These are phyloP conservation scores for Zosterops borbonicus DNA, from an alignment of 2,113 vertebrate genomes.

Conservation along the genomic window DNA sequence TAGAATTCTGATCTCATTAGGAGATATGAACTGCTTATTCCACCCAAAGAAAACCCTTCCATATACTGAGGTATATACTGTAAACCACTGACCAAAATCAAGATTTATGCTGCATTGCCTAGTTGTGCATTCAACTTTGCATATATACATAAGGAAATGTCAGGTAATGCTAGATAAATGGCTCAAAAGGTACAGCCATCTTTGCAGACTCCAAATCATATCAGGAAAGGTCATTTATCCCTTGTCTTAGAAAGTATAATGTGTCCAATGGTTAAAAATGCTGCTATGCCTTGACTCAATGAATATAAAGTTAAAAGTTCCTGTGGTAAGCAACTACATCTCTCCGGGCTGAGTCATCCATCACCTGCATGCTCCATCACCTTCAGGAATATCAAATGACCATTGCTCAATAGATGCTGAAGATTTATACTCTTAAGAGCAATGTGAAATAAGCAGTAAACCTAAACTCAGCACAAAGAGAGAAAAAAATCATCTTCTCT, in stretches of 20 bases:
- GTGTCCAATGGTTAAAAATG: neutral
- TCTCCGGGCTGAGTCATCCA: neutral
- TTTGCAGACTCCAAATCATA: neutral
- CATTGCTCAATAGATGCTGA: neutral
- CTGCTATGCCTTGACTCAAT: neutral
- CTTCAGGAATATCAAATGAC: neutral
- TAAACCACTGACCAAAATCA: neutral
- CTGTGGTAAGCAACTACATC: neutral
- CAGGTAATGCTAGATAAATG: neutral
- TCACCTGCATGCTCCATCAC: neutral
- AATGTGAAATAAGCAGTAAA: neutral
- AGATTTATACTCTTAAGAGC: neutral
- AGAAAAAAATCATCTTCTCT: neutral
- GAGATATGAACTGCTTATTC: neutral
- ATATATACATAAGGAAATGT: neutral
- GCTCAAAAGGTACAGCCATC: neutral
- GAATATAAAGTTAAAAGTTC: neutral
- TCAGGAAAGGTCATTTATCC: neutral
- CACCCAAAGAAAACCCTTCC: neutral
- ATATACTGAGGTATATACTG: neutral
- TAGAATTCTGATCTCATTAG: constrained; percentile 21
- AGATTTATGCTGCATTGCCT: neutral
- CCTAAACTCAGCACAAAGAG: neutral
- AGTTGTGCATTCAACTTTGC: neutral
- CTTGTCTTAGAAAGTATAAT: neutral